A percentile compares a stretch with the other conserved stretches of the same genome.
Evolutionary conservation across 2,113 vertebrate genomes (phyloP).

Genomic region (Rynchops niger): DNA sequence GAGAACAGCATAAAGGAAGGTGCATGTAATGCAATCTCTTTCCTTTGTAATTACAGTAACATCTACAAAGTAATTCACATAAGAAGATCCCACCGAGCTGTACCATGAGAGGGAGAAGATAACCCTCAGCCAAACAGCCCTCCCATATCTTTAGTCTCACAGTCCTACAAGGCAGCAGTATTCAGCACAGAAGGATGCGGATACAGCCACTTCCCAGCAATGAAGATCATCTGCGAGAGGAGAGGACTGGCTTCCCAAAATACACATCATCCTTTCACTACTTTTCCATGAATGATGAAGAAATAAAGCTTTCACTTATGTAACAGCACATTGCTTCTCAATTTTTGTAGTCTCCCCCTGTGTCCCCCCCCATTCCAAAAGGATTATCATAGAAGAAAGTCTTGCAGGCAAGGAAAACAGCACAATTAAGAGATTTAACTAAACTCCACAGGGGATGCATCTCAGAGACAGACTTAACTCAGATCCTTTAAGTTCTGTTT

Average conservation of each 20-base stretch:
- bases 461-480: neutral
- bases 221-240: neutral
- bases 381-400: neutral
- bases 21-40: neutral
- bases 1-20: neutral
- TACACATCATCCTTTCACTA: neutral
- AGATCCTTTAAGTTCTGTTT: neutral
- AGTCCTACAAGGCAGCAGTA: neutral
- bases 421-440: neutral
- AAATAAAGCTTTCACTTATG: neutral
- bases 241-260: neutral
- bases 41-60: neutral
- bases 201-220: neutral
- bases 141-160: neutral
- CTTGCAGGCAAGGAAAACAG: neutral
- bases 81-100: neutral
- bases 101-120: neutral
- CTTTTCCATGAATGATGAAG: neutral
- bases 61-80: neutral
- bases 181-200: neutral
- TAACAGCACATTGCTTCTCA: neutral
- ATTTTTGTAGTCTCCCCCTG: neutral
- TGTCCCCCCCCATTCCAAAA: neutral
- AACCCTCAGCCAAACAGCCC: neutral
- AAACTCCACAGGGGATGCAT: neutral